phyloP scores from a whole-genome alignment of 2,113 vertebrate genomes.

The Chaetodon auriga region DNA sequence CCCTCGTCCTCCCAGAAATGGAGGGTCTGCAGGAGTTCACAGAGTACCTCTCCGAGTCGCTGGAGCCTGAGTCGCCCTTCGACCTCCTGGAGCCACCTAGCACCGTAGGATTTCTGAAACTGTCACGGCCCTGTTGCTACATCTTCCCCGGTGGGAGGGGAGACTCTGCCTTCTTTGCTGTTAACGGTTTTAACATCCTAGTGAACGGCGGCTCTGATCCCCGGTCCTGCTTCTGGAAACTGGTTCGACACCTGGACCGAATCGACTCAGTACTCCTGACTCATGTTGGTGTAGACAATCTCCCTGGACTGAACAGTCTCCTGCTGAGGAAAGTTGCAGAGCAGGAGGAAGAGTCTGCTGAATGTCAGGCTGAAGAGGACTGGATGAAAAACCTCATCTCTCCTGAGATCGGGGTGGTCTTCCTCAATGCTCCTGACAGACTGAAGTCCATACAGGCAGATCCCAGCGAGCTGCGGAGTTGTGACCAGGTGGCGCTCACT shows the following conservation, averaged over 20 bases:
- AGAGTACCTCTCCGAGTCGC: slow-evolving; percentile 91
- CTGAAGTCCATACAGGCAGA: slow-evolving; percentile 76
- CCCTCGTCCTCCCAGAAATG: slow-evolving; percentile 82
- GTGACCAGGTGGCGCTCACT: slow-evolving; percentile 86
- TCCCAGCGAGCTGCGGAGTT: slow-evolving; percentile 79
- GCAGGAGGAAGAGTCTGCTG: slow-evolving; percentile 81
- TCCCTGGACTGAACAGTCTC: slow-evolving; percentile 93
- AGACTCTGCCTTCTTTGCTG: slow-evolving; percentile 92
- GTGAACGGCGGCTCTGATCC: slow-evolving; percentile 93
- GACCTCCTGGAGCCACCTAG: slow-evolving; percentile 92
- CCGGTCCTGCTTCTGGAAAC: slow-evolving; percentile 95
- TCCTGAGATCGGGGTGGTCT: slow-evolving; percentile 92
- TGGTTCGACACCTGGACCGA: slow-evolving; percentile 95
- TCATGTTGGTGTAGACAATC: slow-evolving; percentile 90
- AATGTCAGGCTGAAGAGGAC: slow-evolving; percentile 81
- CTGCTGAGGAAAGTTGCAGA: slow-evolving; percentile 91
- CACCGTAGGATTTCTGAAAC: slow-evolving; percentile 92
- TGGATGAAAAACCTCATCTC: slow-evolving; percentile 91
- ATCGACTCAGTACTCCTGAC: slow-evolving; percentile 94
- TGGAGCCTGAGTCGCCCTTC: slow-evolving; percentile 90
- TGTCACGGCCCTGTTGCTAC: slow-evolving; percentile 96
- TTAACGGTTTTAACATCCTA: slow-evolving; percentile 94
- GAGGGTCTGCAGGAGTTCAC: slow-evolving; percentile 94
- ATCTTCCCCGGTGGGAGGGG: slow-evolving; percentile 94
- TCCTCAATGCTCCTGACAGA: slow-evolving; percentile 88